phyloP scores from a whole-genome alignment of 2,888 invertebrate species.

The Lasiommata megera region DNA sequence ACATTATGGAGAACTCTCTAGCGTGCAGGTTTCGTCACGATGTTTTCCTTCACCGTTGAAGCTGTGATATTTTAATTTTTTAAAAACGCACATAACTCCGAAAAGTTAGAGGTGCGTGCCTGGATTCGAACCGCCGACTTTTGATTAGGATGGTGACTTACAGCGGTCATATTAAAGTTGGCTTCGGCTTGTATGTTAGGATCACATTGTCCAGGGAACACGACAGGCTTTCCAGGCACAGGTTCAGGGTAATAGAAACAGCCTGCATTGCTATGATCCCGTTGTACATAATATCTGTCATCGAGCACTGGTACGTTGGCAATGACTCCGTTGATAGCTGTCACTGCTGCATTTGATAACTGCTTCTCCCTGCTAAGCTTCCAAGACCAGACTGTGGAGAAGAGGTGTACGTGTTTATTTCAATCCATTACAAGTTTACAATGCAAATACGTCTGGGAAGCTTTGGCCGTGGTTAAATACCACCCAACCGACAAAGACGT shows the following conservation, averaged over 20 bases:
- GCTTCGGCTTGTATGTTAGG: slow-evolving; percentile 46
- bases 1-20: no score
- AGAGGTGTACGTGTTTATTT: no score
- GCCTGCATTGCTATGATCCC: slow-evolving; percentile 46
- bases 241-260: slow-evolving; percentile 62
- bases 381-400: slow-evolving; percentile 18
- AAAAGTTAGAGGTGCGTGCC: no score
- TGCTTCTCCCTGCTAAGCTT: slow-evolving; percentile 41
- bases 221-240: slow-evolving; percentile 48
- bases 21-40: no score
- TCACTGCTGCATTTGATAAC: slow-evolving; percentile 34
- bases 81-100: no score
- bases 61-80: no score
- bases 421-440: no score
- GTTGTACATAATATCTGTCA: slow-evolving; percentile 41
- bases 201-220: slow-evolving; percentile 59
- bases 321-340: slow-evolving; percentile 41
- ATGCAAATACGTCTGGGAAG: no score
- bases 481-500: no score
- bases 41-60: no score
- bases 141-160: slow-evolving; percentile 37
- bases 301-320: slow-evolving; percentile 45
- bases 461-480: no score
- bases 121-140: no score
- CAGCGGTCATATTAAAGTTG: slow-evolving; percentile 49